A percentile compares a stretch with the other conserved stretches of the same genome.
phyloP scores from a whole-genome alignment of 1,140 invertebrate species.

The Ladona fulva region DNA sequence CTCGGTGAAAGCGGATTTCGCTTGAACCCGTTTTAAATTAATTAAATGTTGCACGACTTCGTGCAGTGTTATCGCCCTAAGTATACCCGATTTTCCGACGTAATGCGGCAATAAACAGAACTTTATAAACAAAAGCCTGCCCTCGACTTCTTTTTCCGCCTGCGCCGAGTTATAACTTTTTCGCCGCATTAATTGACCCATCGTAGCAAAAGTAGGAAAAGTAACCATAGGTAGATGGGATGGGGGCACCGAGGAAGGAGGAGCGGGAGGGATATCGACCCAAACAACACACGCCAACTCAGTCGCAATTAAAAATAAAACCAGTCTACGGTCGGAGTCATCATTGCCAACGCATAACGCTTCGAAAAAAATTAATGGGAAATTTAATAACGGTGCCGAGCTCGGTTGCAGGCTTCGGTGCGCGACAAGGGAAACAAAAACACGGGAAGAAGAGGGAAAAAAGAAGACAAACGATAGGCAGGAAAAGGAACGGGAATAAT shows the following conservation, averaged over 20 bases:
- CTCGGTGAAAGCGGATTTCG: too few relatives aligned
- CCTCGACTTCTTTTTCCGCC: too few relatives aligned
- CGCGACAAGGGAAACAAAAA: neutral
- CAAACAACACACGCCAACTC: neutral
- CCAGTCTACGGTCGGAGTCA: neutral
- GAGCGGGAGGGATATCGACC: neutral
- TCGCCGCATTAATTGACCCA: too few relatives aligned
- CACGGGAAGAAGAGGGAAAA: neutral
- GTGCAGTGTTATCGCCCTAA: too few relatives aligned
- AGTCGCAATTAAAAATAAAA: constrained; percentile 2
- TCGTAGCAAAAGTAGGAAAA: too few relatives aligned
- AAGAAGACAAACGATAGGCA: too few relatives aligned
- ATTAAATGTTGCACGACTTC: too few relatives aligned
- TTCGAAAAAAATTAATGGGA: constrained; percentile 1
- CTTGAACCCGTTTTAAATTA: too few relatives aligned
- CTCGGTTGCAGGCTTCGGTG: neutral
- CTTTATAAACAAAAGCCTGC: too few relatives aligned
- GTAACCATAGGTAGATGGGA: neutral
- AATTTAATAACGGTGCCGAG: constrained; percentile 1
- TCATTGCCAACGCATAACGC: constrained; percentile 7
- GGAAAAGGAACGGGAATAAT: neutral
- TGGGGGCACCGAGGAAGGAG: neutral
- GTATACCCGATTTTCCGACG: too few relatives aligned
- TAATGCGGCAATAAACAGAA: too few relatives aligned
- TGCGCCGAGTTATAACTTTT: too few relatives aligned